Evolutionary conservation across 2,113 vertebrate species (phyloP).

Genomic region (human (Homo sapiens)): DNA sequence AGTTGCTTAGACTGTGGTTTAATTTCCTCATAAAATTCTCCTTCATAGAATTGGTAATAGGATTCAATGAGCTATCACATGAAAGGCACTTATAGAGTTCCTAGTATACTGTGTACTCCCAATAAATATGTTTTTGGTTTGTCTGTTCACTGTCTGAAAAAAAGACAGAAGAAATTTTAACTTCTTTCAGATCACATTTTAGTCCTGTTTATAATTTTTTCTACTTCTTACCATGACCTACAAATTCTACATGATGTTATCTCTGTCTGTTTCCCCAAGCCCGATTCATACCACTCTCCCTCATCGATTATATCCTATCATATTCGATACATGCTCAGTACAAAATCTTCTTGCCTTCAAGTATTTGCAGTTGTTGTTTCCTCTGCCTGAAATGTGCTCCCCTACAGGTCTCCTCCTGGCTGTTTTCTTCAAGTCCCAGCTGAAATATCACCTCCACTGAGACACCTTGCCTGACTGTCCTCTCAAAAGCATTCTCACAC

Average conservation of each 20-base stretch:
- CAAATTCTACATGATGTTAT: background rate
- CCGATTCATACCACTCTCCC: too few relatives aligned
- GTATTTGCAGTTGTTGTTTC: background rate
- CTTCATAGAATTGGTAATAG: background rate
- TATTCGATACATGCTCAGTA: background rate
- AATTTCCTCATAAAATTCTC: background rate
- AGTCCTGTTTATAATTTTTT: background rate
- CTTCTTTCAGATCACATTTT: background rate
- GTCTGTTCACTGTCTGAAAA: background rate
- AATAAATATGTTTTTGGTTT: background rate
- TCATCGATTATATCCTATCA: too few relatives aligned
- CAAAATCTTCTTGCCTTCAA: background rate
- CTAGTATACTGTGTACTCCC: background rate
- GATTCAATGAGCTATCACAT: background rate
- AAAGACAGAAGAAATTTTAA: background rate
- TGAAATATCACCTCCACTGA: background rate
- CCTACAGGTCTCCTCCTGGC: accelerated
- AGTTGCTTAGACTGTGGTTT: background rate
- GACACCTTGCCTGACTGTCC: background rate
- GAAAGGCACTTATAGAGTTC: background rate
- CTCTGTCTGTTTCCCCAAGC: background rate
- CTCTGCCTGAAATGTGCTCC: background rate
- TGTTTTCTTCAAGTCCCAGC: background rate
- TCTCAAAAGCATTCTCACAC: background rate
- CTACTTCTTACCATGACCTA: background rate